Base-by-base conservation (phyloP, 2,113 vertebrate species). In the Aleadryas rufinucha region DNA sequence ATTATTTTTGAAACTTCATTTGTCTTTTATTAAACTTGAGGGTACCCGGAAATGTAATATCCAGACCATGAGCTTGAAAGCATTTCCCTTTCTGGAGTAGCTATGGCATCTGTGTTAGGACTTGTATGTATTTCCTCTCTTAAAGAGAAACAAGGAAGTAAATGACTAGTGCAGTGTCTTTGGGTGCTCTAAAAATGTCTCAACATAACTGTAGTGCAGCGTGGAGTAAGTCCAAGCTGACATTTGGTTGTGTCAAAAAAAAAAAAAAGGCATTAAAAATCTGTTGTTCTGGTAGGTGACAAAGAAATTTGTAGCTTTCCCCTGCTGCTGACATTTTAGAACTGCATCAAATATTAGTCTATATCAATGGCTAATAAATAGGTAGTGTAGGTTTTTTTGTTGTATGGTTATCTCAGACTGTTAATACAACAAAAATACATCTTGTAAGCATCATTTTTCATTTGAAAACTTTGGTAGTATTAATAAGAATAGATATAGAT, bases 271-370 rank as follows among this genome's bases (percentile, higher is more conserved):
- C 42, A 71, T 87, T 88, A 89, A 95, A 95, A 93, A 74, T 88
- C 26, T 35, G 7, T 57, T 37, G 16, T 87, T 96, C 28, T 93
- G 69, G 81, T 84, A 85, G n/a, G 81, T 37, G 56, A 53, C 42
- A 70, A 77, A 90, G 53, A 30, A 69, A 92, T 44, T 41, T 52
- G 14, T 90, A 71, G 28, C 9, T 53, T 13, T 21, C 88, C 78
- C 41, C 69, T 72, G 30, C 65, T 94, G n/a, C 77, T 94, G 84
- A 93, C 90, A 96, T 98, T 94, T 80, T 93, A 90, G 65, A 93
- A 89, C 91, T 97, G 75, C 96, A 98, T 98, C 97, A 97, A 98
- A 98, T 98, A 94, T 98, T 98, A 98, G 96, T 97, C 90, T 98
- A 96, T 98, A 97, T 97, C 59, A 92, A 97, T 98, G 98, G 97